These are phyloP conservation scores for Scartelaos histophorus DNA, from an alignment of 2,113 vertebrate genomes.

Conservation along the genomic window DNA sequence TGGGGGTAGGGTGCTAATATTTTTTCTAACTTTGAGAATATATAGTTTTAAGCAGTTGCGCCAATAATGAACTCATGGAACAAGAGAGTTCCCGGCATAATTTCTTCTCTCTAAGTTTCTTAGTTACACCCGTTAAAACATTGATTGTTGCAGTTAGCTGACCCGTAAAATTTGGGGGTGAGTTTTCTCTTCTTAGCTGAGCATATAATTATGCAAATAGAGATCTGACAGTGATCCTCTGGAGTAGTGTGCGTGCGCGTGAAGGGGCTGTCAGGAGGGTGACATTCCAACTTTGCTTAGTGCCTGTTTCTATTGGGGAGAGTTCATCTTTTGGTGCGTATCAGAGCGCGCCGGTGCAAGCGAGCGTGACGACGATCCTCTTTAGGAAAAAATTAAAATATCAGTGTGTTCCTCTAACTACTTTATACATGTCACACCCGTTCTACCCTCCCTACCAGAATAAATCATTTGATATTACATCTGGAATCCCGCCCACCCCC, in stretches of 20 bases:
- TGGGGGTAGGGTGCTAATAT: constrained; percentile 26
- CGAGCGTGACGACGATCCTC: constrained; percentile 69
- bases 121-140: constrained; percentile 91
- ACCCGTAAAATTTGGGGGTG: constrained; percentile 99
- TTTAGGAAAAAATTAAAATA: constrained; percentile 68
- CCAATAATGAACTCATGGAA: constrained; percentile 65
- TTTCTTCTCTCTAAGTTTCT: constrained; percentile 86
- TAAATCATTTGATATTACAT: constrained; percentile 26
- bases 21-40: constrained; percentile 61
- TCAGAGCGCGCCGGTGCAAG: constrained; percentile 55
- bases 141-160: constrained; percentile 98
- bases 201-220: constrained; percentile 99
- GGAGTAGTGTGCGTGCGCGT: constrained; percentile 82
- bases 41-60: constrained; percentile 65
- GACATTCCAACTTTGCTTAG: constrained; percentile 76
- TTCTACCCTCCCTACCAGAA: constrained; percentile 27
- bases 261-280: constrained; percentile 63
- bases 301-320: constrained; percentile 63
- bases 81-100: constrained; percentile 81
- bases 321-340: constrained; percentile 70
- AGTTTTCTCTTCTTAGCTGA: constrained; percentile 98
- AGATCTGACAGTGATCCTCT: constrained; percentile 97
- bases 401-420: constrained; percentile 47
- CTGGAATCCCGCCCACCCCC: constrained; percentile 25
- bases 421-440: constrained; percentile 41